Evolutionary conservation across 2,888 invertebrate genomes (phyloP), one percentile per base, ranked within the genome.

Genomic region (Salticus scenicus): DNA sequence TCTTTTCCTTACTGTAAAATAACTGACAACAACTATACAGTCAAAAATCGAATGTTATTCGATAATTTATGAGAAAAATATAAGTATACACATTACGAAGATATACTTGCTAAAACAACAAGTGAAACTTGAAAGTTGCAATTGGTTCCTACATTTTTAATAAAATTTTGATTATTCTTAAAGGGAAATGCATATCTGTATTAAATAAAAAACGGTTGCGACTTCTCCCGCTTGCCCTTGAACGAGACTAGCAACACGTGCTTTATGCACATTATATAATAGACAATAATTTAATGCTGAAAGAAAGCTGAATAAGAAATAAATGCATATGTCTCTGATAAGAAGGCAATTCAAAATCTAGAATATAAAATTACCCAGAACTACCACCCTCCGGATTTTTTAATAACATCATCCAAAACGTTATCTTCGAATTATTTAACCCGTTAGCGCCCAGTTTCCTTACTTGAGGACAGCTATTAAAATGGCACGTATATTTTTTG

Each of bases 51-150:
- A n/a, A n/a, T n/a, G n/a, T n/a, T n/a, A n/a, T n/a, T n/a, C n/a
- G n/a, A n/a, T n/a, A n/a, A n/a, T n/a, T 47, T 47, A 47, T 47
- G 47, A n/a, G 57, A 57, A 20, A 57, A n/a, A 57, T 57, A 57
- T 12, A 57, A 20, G 20, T 17, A 57, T 1, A 24, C n/a, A n/a
- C 10, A n/a, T 10, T 10, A 20, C 20, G 57, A 57, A 20, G 57
- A 57, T 57, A 57, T 57, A n/a, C 57, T 57, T 20, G 14, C 57
- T 57, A 1, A 57, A 20, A 10, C 10, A 1, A 1, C 10, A 1
- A 14, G 20, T n/a, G n/a, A n/a, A 57, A 57, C 10, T n/a, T n/a
- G 20, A 20, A 57, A 14, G 27, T 57, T 57, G 10, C 14, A 20
- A n/a, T 57, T 14, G 10, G 1, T 57, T 1, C 57, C 1, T 17